These are phyloP conservation scores for Pyralis farinalis DNA, from an alignment of 2,888 invertebrate genomes.

Conservation along the genomic window DNA sequence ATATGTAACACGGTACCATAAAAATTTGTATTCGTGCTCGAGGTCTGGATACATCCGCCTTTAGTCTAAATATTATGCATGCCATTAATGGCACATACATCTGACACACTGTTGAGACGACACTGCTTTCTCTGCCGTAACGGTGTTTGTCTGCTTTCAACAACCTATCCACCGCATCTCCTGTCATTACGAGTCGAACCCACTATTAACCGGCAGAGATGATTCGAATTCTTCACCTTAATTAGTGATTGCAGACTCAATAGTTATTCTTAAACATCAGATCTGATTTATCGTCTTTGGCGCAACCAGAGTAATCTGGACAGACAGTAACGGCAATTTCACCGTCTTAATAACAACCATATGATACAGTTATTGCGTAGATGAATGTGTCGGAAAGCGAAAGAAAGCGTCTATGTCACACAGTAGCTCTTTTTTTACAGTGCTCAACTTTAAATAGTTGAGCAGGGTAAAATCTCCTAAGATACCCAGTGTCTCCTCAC, in stretches of 20 bases:
- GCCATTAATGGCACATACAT: not conserved
- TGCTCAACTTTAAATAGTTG: no score
- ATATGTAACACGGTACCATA: no score
- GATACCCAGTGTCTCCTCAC: no score
- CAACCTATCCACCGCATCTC: conserved; percentile 1
- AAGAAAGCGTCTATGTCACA: no score
- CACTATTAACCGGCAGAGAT: conserved; percentile 1
- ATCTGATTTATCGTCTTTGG: not conserved
- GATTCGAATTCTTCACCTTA: not conserved
- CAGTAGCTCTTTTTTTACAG: no score
- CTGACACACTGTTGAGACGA: not conserved
- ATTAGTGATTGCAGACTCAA: conserved; percentile 1
- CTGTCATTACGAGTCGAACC: conserved; percentile 5
- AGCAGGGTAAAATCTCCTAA: no score
- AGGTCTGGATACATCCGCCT: no score
- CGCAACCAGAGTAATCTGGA: conserved; percentile 1
- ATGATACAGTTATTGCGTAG: not conserved
- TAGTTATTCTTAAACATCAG: not conserved
- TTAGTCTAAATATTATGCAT: no score
- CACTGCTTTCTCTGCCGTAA: conserved; percentile 1
- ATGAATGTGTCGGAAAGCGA: no score
- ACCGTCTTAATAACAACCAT: not conserved
- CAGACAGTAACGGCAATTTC: conserved; percentile 1
- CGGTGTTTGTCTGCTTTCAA: not conserved
- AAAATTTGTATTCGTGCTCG: no score